Base-by-base conservation (phyloP, 2,888 invertebrate genomes). In the Stenolophus ochropezus region DNA sequence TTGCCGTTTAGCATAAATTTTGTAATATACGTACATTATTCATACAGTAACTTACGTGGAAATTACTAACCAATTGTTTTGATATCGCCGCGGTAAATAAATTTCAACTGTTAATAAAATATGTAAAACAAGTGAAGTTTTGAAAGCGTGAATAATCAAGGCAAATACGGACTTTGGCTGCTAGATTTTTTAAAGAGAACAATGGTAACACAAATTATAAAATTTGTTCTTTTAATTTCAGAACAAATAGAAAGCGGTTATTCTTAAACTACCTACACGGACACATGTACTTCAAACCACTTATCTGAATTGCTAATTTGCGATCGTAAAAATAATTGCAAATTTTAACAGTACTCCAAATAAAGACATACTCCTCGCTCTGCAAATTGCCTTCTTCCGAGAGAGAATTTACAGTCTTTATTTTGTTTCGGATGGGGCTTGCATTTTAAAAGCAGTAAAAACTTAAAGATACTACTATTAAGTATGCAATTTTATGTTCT, bases 101-200 rank as follows among this genome's bases (percentile, higher is more conserved):
- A 69, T 69, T 69, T 69, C 27, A 69, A 69, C 33, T 69, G 65
- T 69, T 58, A 33, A 58, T 76, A 76, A 76, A 76, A 33, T 58
- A 76, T 76, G 51, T 20, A 27, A 79, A 69, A 69, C 33, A 79
- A 71, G 53, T 65, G 69, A 51, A 71, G 79, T 69, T 53, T 79
- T 69, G 79, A 79, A 79, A 79, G 79, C 71, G 71, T 71, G 65
- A 51, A 71, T 79, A 79, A 79, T 79, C 79, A 69, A 79, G 51
- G 71, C 69, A 79, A 79, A 79, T 79, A 65, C 65, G 27, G 27
- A 51, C 49, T 79, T 71, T 79, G 33, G 33, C 33, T 69, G 65
- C 18, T 33, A 16, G 16, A 65, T 73, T 79, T 77, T 61, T 71
- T 49, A n/a, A 6, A 6, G 16, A 79, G 71, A 79, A 79, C 79